Evolutionary conservation across 1,140 invertebrate species (phyloP), one percentile per base, ranked within the genome.

Genomic region (Zaprionus taronus): DNA sequence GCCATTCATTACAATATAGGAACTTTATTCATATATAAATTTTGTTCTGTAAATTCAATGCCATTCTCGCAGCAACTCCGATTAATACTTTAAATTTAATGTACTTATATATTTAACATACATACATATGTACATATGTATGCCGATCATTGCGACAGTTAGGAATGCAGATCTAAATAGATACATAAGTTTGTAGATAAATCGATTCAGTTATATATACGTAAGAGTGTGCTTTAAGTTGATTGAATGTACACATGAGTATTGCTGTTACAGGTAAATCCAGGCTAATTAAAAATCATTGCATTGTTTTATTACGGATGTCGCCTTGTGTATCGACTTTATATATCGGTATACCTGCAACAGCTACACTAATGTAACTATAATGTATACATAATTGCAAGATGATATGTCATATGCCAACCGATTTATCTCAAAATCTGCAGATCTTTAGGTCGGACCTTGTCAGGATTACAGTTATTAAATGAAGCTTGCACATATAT

Each of bases 1-100:
- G 83, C 83, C 77, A 80, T 72, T 86, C 51, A 78, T 80, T 89
- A 89, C 80, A 81, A 68, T 87, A 22, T 84, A 87, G 83, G 83
- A 87, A 87, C 83, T 87, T 83, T 78, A 89, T 83, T 87, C 64
- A 72, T 80, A 22, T 22, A 85, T 80, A 69, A 80, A 79, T 80
- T 78, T 72, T 87, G 68, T 67, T 75, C 47, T 41, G 49, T 72
- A 65, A 75, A 70, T 81, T 69, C 68, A 81, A 85, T 80, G 68
- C 75, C 70, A 77, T 69, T 80, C 55, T 80, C 71, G 70, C 69
- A 72, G 77, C 66, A 89, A 89, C 80, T 87, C 49, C 68, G 69
- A 80, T 80, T 80, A 81, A 72, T 51, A 67, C 60, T 61, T 62
- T 56, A 28, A 65, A 44, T 67, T 56, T 67, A 62, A 56, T 65